Percentiles rank a stretch among this genome's conserved stretches.
Conservation (phyloP, 2,888 invertebrate species). For the Caenorhabditis sp. region DNA sequence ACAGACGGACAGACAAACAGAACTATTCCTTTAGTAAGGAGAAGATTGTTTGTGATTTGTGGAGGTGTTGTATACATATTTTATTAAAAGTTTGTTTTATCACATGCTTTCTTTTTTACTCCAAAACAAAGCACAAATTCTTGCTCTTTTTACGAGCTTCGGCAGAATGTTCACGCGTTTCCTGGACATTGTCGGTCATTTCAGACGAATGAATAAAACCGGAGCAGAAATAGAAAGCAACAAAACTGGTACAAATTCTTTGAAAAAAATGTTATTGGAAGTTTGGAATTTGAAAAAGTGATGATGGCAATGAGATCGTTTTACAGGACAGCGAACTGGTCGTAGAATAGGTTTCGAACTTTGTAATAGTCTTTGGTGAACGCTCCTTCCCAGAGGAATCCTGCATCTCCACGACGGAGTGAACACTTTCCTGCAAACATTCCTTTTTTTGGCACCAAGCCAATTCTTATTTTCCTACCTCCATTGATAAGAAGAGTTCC, state of each 20-base stretch:
- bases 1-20: no score
- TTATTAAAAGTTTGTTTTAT: constrained; percentile 1
- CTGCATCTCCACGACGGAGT: constrained; percentile 92
- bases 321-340: constrained; percentile 90
- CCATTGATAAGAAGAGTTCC: constrained; percentile 94
- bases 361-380: constrained; percentile 94
- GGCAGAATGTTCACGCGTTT: constrained; percentile 19
- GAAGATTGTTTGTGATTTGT: constrained; percentile 23
- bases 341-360: constrained; percentile 93
- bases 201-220: constrained; percentile 53
- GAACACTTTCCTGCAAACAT: constrained; percentile 89
- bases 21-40: no score
- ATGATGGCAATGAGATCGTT: background rate
- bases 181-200: constrained; percentile 36
- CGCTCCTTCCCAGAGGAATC: constrained; percentile 94
- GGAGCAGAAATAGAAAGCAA: constrained; percentile 24
- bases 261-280: background rate
- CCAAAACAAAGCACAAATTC: constrained; percentile 14
- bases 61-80: constrained; percentile 16
- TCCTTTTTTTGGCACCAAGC: constrained; percentile 20
- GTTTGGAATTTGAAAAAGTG: background rate
- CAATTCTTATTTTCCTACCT: constrained; percentile 38
- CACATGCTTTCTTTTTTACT: constrained; percentile 19
- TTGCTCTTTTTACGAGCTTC: constrained; percentile 22
- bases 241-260: background rate